Base-by-base conservation (phyloP, 2,113 vertebrate species). In the Neolamprologus modestus region DNA sequence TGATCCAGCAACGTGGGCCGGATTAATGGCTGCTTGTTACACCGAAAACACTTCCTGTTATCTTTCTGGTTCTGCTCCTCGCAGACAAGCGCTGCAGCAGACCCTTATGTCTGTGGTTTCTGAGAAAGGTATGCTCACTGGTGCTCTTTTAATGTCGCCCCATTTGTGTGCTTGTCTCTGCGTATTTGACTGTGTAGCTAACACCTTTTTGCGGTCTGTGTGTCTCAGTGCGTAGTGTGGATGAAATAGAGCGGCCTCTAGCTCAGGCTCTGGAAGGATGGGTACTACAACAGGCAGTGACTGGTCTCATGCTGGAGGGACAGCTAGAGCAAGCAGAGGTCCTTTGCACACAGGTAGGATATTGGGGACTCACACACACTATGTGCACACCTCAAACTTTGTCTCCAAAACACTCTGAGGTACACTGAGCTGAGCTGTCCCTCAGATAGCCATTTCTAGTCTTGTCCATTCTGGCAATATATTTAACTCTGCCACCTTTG, bases 1-100 rank as follows among this genome's bases (percentile, higher is more conserved):
- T 94, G 98, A 99, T 92, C 97, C 98, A 82, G 96, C 96, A 84
- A 94, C 97, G 16, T 99, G 99, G 98, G 97, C 98, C 2, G 97
- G 96, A 54, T 95, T 99, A 45, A 97, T 99, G 98, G 97, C 98
- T 83, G 97, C 99, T 57, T 99, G 97, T 94, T 96, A 99, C 91
- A 96, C 97, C 19, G 97, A 99, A 92, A 97, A 97, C 89, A 97
- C 97, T 1, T 55, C 97, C 71, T 97, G 92, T 81, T 92, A 95
- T 80, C 96, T 99, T 3, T 96, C 93, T 33, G 96, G 96, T 28
- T 92, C 94, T 81, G 89, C 95, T 84, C 95, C 97, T 0, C 92
- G 95, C 87, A 94, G 88, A 83, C 94, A 81, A 19, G 95, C 92
- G 68, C 94, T 98, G 6, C 96, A 97, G 88, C 95, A 96, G 91